phyloP scores from a whole-genome alignment of 2,797 vertebrate species.

The Ctenochaetus hawaiiensis region DNA sequence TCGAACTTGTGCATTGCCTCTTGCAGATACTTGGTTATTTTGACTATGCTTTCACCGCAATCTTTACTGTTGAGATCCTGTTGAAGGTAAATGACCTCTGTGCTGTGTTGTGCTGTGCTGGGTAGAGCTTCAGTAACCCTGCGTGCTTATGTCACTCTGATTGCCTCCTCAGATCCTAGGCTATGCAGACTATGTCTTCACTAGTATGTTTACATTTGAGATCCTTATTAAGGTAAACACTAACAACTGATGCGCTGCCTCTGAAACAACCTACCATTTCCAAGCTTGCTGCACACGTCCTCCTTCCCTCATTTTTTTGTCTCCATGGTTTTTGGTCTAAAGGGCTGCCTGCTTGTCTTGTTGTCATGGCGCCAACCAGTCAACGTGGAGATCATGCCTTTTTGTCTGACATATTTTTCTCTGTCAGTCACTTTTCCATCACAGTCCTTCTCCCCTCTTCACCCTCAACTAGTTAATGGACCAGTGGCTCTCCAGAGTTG shows the following conservation, averaged over 20 bases:
- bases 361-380: slow-evolving; percentile 57
- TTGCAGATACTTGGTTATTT: slow-evolving; percentile 99
- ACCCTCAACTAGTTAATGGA: slow-evolving; percentile 29
- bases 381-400: slow-evolving; percentile 36
- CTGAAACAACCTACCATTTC: slow-evolving; percentile 78
- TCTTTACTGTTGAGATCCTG: slow-evolving; percentile 99
- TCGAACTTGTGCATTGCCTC: slow-evolving; percentile 84
- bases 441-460: slow-evolving; percentile 49
- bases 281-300: slow-evolving; percentile 84
- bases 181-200: slow-evolving; percentile 99
- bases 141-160: slow-evolving; percentile 81
- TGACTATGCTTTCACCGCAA: slow-evolving; percentile 99
- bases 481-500: slow-evolving; percentile 46
- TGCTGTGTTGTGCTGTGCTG: slow-evolving; percentile 75
- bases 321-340: slow-evolving; percentile 80
- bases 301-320: slow-evolving; percentile 50
- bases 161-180: slow-evolving; percentile 97
- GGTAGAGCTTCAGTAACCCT: slow-evolving; percentile 88
- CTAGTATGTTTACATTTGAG: slow-evolving; percentile 99
- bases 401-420: slow-evolving; percentile 37
- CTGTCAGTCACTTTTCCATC: slow-evolving; percentile 56
- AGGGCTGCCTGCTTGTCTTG: slow-evolving; percentile 81
- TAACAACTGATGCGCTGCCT: slow-evolving; percentile 69
- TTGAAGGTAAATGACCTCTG: slow-evolving; percentile 94
- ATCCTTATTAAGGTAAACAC: slow-evolving; percentile 96